These are phyloP conservation scores for Drosophila virilis DNA, from an alignment of 1,140 invertebrate species.

Conservation along the genomic window DNA sequence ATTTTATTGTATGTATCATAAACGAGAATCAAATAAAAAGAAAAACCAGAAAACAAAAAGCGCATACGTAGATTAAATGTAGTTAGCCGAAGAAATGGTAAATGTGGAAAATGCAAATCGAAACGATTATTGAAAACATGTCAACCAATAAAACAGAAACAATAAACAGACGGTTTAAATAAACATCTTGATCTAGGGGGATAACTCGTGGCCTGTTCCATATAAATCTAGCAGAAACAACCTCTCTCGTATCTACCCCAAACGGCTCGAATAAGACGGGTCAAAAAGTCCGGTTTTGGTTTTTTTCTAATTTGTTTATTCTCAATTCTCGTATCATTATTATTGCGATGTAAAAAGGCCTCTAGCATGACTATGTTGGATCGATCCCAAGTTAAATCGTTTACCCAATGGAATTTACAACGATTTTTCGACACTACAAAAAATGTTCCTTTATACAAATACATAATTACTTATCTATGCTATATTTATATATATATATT, in stretches of 20 bases:
- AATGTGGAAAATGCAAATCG: slow-evolving; percentile 32
- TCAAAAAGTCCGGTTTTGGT: background rate
- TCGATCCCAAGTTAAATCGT: slow-evolving; percentile 25
- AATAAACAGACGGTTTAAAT: slow-evolving; percentile 17
- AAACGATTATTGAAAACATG: slow-evolving; percentile 41
- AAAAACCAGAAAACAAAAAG: slow-evolving; percentile 42
- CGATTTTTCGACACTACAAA: slow-evolving; percentile 70
- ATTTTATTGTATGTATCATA: slow-evolving; percentile 65
- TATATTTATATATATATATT: too few species aligned
- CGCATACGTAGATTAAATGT: slow-evolving; percentile 59
- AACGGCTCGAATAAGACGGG: too few species aligned
- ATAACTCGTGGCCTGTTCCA: background rate
- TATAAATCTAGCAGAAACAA: background rate
- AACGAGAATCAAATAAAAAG: slow-evolving; percentile 60
- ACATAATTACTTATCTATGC: too few species aligned
- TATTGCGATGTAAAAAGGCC: slow-evolving; percentile 53
- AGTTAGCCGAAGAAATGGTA: slow-evolving; percentile 46
- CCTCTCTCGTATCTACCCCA: background rate
- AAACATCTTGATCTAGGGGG: slow-evolving; percentile 23
- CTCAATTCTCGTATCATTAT: slow-evolving; percentile 25
- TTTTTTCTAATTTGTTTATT: slow-evolving; percentile 36
- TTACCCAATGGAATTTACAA: slow-evolving; percentile 37
- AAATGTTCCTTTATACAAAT: slow-evolving; percentile 10
- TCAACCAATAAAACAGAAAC: slow-evolving; percentile 60
- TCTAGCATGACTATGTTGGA: slow-evolving; percentile 43